Evolutionary conservation across 2,888 invertebrate genomes (phyloP), one percentile per base, ranked within the genome.

Genomic region (Tachina fera): DNA sequence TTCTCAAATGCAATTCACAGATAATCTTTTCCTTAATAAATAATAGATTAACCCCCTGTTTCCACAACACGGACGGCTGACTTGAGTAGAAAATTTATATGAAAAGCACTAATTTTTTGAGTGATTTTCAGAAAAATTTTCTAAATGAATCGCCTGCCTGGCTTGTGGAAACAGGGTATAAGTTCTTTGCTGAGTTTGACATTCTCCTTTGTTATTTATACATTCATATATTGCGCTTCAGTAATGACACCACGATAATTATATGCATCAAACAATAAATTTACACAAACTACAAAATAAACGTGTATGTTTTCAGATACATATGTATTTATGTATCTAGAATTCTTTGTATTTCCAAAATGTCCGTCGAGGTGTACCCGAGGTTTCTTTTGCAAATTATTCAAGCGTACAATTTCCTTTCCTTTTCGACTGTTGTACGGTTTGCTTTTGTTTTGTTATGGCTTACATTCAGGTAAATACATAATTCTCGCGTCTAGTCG

Each of bases 191-290:
- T 11, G 10, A 71, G 75, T 49, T 51, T 80, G 75, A 58, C 71
- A 53, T 16, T 39, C 11, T 76, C 22, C 51, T 80, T 70, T 76
- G 53, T 76, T 41, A 41, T 68, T 70, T 31, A 31, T 31, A 31
- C 31, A 31, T 31, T 6, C 47, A 60, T 67, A 71, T 78, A 79
- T 67, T 82, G 75, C 75, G 82, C 82, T 86, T 75, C 85, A 82
- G 70, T 82, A 82, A 71, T 82, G 78, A 75, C 70, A 78, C 63
- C 45, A 78, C 71, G 43, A 84, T 79, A 86, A 86, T 86, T 86
- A 67, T 79, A 78, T 75, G 82, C 78, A 63, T 70, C 47, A 79
- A 53, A 74, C 63, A 63, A 86, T 75, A 78, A 78, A 82, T 85
- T 82, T 78, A 45, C 51, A 70, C 58, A 78, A 78, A 81, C 53